Base-by-base conservation (phyloP, 2,888 invertebrate species). In the Nymphalis urticae region DNA sequence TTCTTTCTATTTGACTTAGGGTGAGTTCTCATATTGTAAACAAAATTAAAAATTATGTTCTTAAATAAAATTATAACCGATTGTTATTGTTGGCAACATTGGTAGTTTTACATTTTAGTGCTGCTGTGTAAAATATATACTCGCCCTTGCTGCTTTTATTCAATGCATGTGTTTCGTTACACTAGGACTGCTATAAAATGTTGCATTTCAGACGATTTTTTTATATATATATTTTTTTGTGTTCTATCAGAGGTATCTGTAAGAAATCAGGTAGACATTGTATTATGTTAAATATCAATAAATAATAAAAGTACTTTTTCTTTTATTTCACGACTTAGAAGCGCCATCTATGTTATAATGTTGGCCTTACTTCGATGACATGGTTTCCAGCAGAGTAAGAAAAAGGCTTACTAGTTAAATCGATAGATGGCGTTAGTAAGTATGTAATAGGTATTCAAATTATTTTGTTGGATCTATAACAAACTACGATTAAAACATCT, bases 211-310 rank as follows among this genome's bases (percentile, higher is more conserved):
- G 48, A 50, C 17, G 58, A 21, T 62, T 61, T 69, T 70, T 70
- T 61, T 64, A 51, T 51, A 54, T 64, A 56, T 51, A 54, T 68
- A 53, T 67, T 58, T 66, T 56, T 82, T 79, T 82, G 80, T 75
- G 79, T 83, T 82, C 83, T 82, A 82, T 84, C 80, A 79, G 78
- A 73, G 79, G 77, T 81, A 77, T 81, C 79, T 80, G 78, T 79
- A 73, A 74, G 72, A 70, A 74, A 68, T 71, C 70, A 80, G 80
- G 80, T 84, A 77, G 76, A 77, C 70, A 72, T 79, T 82, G 83
- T 86, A 85, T 82, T 84, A 85, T 88, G 85, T 85, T 86, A 84
- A 85, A 75, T 80, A 83, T 82, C 73, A 87, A 83, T 88, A 85
- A 88, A 86, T 79, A 73, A 83, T 83, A 82, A 78, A 79, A 80